A percentile compares a stretch with the other conserved stretches of the same genome.
Evolutionary conservation across 2,797 vertebrate species (phyloP).

Genomic region (Bucorvus abyssinicus): DNA sequence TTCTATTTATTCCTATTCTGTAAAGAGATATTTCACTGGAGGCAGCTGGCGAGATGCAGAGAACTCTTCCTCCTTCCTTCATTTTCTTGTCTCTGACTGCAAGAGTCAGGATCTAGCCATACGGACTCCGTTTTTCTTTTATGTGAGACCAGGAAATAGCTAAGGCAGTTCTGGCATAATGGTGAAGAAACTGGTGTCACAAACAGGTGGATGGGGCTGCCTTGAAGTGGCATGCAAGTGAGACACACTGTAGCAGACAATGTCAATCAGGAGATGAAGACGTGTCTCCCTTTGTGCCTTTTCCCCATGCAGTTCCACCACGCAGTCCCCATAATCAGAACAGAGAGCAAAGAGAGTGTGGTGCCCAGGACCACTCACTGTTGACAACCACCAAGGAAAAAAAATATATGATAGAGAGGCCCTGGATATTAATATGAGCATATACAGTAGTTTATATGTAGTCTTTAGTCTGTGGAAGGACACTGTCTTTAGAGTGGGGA

Average conservation of each 20-base stretch:
- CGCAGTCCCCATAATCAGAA: neutral
- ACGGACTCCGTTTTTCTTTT: neutral
- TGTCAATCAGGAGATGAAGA: neutral
- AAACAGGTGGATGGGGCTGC: neutral
- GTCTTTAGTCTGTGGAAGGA: neutral
- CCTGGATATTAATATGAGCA: neutral
- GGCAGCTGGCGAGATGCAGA: neutral
- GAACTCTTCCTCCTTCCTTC: neutral
- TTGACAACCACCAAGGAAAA: neutral
- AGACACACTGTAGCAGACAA: neutral
- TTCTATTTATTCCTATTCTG: constrained; percentile 18
- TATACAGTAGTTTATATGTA: neutral
- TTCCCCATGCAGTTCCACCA: neutral
- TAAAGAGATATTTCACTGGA: neutral
- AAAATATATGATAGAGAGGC: neutral
- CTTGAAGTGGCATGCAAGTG: neutral
- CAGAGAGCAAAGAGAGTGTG: neutral
- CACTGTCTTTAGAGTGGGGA: rapidly evolving
- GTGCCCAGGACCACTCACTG: neutral
- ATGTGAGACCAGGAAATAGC: neutral
- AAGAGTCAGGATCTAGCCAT: neutral
- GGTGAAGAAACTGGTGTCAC: neutral
- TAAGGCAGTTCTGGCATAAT: neutral
- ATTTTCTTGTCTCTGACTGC: neutral
- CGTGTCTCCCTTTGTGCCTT: neutral